A percentile compares a stretch with the other conserved stretches of the same genome.
Evolutionary conservation across 1,140 invertebrate genomes (phyloP).

Genomic region (Callitettix versicolor): DNA sequence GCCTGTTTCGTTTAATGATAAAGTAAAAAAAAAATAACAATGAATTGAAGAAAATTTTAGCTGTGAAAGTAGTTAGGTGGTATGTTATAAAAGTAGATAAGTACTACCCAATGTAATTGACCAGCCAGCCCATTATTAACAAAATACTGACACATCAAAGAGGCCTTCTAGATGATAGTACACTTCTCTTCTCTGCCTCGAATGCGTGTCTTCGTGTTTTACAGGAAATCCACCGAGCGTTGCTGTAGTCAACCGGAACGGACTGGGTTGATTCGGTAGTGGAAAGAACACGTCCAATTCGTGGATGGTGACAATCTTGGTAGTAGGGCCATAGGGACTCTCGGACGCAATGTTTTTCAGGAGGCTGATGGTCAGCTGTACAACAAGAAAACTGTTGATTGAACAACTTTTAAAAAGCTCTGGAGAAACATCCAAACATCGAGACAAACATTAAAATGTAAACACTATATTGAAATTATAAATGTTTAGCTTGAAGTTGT

Average conservation of each 20-base stretch:
- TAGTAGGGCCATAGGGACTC: background rate
- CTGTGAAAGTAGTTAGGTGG: too few relatives aligned
- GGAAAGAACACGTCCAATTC: conserved; percentile 8
- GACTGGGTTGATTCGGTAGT: conserved; percentile 2
- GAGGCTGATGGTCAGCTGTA: background rate
- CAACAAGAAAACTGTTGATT: background rate
- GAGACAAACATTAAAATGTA: too few relatives aligned
- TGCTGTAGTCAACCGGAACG: background rate
- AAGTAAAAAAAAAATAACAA: too few relatives aligned
- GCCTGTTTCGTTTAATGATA: too few relatives aligned
- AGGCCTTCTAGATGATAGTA: background rate
- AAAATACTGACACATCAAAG: background rate
- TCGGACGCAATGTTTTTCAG: background rate
- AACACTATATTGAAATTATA: too few relatives aligned
- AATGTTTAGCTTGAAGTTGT: too few relatives aligned
- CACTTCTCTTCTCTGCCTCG: background rate
- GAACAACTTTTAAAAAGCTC: too few relatives aligned
- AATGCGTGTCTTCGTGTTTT: background rate
- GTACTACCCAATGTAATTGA: too few relatives aligned
- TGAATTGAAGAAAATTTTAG: too few relatives aligned
- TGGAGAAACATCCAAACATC: too few relatives aligned
- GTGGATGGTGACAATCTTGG: background rate
- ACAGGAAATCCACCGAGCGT: conserved; percentile 1
- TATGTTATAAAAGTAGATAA: too few relatives aligned
- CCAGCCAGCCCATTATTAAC: too few relatives aligned